Evolutionary conservation across 2,888 invertebrate species (phyloP).

Genomic region (Hypomecis punctinalis): DNA sequence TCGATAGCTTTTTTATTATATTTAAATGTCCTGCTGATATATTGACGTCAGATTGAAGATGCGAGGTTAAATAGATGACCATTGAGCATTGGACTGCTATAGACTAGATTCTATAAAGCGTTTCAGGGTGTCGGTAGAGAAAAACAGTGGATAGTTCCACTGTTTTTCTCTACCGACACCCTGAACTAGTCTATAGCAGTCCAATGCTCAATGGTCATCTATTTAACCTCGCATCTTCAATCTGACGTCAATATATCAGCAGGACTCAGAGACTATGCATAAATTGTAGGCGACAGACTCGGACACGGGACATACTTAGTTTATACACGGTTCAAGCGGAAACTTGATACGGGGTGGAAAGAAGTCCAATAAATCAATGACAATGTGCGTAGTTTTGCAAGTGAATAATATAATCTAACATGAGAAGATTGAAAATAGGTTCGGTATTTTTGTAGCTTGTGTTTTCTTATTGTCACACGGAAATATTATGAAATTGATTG

Average conservation of each 20-base stretch:
- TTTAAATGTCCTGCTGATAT: conserved; percentile 58
- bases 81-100: conserved; percentile 36
- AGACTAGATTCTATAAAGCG: too few species aligned
- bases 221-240: conserved; percentile 61
- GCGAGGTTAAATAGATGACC: conserved; percentile 56
- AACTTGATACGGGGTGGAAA: conserved; percentile 42
- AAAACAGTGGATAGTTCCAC: too few species aligned
- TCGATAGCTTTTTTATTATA: too few species aligned
- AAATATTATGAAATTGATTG: too few species aligned
- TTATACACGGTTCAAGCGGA: conserved; percentile 43
- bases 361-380: conserved; percentile 43
- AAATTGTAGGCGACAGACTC: conserved; percentile 64
- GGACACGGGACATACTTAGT: conserved; percentile 57
- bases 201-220: conserved; percentile 48
- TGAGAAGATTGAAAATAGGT: not conserved
- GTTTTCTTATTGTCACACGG: too few species aligned
- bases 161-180: too few species aligned
- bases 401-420: not conserved
- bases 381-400: conserved; percentile 28
- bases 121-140: too few species aligned
- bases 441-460: too few species aligned
- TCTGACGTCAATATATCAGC: conserved; percentile 65
- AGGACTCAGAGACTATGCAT: conserved; percentile 64
- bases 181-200: too few species aligned
- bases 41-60: conserved; percentile 68